phyloP scores from a whole-genome alignment of 2,113 vertebrate species.

The Limanda limanda region DNA sequence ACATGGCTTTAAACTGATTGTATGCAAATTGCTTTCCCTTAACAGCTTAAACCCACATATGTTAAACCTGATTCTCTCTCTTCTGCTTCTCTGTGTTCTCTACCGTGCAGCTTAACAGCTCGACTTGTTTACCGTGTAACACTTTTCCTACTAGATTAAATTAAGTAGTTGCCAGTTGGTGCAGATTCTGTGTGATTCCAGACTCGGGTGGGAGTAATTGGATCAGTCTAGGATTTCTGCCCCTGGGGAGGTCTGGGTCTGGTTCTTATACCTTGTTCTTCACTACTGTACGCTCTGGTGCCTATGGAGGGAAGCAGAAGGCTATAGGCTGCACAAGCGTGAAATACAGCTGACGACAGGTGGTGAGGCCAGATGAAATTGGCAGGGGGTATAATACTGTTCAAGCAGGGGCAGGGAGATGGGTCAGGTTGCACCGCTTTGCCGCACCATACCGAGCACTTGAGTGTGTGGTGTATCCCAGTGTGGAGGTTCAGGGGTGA shows the following conservation, averaged over 20 bases:
- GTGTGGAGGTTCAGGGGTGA: slow-evolving; percentile 35
- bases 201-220: slow-evolving; percentile 37
- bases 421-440: slow-evolving; percentile 67
- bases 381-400: slow-evolving; percentile 57
- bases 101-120: slow-evolving; percentile 37
- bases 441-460: slow-evolving; percentile 27
- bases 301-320: slow-evolving; percentile 49
- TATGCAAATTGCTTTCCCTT: neutral
- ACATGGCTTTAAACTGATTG: neutral
- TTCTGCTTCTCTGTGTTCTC: neutral
- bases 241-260: slow-evolving; percentile 23
- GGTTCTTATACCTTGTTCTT: slow-evolving; percentile 40
- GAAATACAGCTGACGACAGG: slow-evolving; percentile 76
- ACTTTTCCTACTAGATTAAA: slow-evolving; percentile 45
- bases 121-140: slow-evolving; percentile 49
- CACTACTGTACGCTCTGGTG: slow-evolving; percentile 41
- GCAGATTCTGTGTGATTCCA: slow-evolving; percentile 48
- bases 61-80: slow-evolving; percentile 7
- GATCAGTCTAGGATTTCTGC: slow-evolving; percentile 59
- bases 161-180: slow-evolving; percentile 25
- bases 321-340: slow-evolving; percentile 38
- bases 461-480: slow-evolving; percentile 27
- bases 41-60: neutral
- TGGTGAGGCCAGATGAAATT: slow-evolving; percentile 75
- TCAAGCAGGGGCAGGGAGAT: slow-evolving; percentile 46